These are phyloP conservation scores for Onchidella celtica DNA, from an alignment of 2,888 invertebrate species.

Conservation along the genomic window DNA sequence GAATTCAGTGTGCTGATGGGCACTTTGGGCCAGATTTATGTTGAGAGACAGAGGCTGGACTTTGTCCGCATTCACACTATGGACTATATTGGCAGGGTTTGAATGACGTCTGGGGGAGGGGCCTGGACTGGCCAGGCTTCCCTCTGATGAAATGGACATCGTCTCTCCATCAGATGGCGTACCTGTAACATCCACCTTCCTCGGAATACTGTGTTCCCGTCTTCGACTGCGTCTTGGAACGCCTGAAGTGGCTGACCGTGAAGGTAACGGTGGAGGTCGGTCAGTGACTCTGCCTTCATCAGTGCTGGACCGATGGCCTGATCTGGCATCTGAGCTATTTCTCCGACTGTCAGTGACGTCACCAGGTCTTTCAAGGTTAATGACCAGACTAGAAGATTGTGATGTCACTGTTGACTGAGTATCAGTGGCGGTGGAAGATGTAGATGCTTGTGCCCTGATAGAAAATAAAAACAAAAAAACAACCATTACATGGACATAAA, in stretches of 20 bases:
- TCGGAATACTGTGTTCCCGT: conserved; percentile 44
- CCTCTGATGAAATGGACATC: neutral
- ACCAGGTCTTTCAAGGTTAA: conserved; percentile 47
- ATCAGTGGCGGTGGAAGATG: neutral
- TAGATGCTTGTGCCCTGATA: neutral
- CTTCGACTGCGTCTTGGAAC: conserved; percentile 28
- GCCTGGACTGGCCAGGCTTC: neutral
- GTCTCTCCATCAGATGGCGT: neutral
- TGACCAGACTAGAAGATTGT: conserved; percentile 35
- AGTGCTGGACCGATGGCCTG: conserved; percentile 47
- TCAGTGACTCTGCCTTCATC: conserved; percentile 41
- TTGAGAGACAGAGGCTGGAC: neutral
- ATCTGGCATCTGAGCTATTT: conserved; percentile 15
- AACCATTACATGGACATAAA: no score
- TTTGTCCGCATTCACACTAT: conserved; percentile 1
- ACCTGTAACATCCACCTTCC: conserved; percentile 37
- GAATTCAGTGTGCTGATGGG: conserved; percentile 39
- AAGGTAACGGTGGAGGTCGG: conserved; percentile 40
- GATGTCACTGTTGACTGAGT: neutral
- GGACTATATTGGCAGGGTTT: conserved; percentile 24
- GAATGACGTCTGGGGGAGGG: conserved; percentile 22
- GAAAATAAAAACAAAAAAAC: neutral
- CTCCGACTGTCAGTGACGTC: conserved; percentile 37
- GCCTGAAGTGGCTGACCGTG: conserved; percentile 40
- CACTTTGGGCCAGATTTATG: neutral